Conservation (phyloP, 2,113 vertebrate genomes). For the Indri indri region DNA sequence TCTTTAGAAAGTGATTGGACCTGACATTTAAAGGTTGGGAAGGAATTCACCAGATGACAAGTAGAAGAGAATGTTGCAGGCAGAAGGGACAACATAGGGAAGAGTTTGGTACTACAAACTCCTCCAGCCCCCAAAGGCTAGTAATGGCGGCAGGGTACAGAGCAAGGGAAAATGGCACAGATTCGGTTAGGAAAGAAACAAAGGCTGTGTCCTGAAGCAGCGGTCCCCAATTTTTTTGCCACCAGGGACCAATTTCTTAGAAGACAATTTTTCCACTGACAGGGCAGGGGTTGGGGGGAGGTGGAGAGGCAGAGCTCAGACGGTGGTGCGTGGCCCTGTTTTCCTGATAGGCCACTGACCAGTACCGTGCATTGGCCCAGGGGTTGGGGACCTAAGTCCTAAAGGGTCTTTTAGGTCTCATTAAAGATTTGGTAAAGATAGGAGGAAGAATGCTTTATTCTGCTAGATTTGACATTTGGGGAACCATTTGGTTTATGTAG, state of each 20-base stretch:
- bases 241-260: too few relatives aligned
- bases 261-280: too few relatives aligned
- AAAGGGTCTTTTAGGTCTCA: neutral
- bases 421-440: neutral
- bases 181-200: neutral
- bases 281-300: too few relatives aligned
- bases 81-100: neutral
- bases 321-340: too few relatives aligned
- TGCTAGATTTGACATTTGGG: neutral
- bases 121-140: fast-evolving
- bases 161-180: neutral
- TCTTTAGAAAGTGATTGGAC: neutral
- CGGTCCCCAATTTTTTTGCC: too few relatives aligned
- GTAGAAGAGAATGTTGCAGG: neutral
- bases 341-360: too few relatives aligned
- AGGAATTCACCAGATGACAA: neutral
- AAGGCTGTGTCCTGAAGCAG: neutral
- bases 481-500: neutral
- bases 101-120: neutral
- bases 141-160: neutral
- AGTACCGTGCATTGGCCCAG: too few relatives aligned
- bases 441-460: neutral
- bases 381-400: neutral
- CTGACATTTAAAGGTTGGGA: neutral
- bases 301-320: too few relatives aligned